A percentile compares a stretch with the other conserved stretches of the same genome.
Conservation (phyloP, 2,113 vertebrate genomes). For the Crotalus helleri region DNA sequence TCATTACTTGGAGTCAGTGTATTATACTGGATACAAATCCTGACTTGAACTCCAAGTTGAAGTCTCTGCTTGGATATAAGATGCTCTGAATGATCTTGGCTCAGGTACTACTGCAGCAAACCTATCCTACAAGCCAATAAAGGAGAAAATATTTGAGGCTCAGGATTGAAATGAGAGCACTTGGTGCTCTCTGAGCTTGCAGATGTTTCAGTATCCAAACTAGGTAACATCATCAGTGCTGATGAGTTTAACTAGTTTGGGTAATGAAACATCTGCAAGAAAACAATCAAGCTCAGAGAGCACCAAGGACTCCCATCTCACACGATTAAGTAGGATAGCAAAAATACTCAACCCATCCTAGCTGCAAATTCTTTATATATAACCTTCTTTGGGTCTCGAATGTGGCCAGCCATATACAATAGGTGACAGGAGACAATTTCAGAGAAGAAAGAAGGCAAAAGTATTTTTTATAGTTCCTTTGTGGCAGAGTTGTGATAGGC, state of each 20-base stretch:
- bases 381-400: not conserved
- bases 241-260: not conserved
- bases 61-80: not conserved
- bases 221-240: not conserved
- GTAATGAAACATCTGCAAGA: not conserved
- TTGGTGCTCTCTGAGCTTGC: not conserved
- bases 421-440: not conserved
- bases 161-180: not conserved
- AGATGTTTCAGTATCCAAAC: not conserved
- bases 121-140: not conserved
- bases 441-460: not conserved
- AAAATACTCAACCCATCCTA: not conserved
- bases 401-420: not conserved
- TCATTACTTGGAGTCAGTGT: not conserved
- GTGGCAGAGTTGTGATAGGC: not conserved
- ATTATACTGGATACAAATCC: not conserved
- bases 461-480: not conserved
- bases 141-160: not conserved
- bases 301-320: not conserved
- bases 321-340: not conserved
- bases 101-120: not conserved
- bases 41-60: not conserved
- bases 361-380: not conserved
- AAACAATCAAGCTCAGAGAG: not conserved
- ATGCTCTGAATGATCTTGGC: not conserved